A percentile compares a stretch with the other conserved stretches of the same genome.
Evolutionary conservation across 2,888 invertebrate species (phyloP).

Genomic region (Macrosoma leucophasiata): DNA sequence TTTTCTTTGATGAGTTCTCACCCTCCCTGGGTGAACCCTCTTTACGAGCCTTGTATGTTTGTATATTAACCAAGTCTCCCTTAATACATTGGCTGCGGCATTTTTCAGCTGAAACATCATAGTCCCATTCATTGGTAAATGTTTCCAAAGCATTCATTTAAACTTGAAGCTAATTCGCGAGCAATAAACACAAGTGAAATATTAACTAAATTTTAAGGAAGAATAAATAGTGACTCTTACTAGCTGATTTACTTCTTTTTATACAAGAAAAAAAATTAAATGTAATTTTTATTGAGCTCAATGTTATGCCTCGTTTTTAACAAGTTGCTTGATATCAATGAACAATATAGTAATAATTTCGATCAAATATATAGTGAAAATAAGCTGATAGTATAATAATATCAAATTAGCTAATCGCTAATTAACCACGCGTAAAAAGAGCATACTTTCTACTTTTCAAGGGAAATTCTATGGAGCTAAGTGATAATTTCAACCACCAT

Average conservation of each 20-base stretch:
- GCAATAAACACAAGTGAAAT: neutral
- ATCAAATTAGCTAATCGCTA: constrained; percentile 3
- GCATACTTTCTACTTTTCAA: no score
- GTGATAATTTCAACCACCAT: no score
- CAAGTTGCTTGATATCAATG: no score
- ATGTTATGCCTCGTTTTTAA: no score
- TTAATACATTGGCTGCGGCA: constrained; percentile 98
- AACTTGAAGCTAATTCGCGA: constrained; percentile 2
- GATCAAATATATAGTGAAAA: neutral
- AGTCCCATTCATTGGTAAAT: constrained; percentile 18
- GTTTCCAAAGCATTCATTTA: no score
- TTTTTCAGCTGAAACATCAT: constrained; percentile 91
- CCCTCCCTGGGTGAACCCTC: constrained; percentile 96
- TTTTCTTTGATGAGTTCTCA: constrained; percentile 98
- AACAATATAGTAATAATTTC: no score
- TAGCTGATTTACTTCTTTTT: no score
- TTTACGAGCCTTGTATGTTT: constrained; percentile 99
- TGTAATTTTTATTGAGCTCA: no score
- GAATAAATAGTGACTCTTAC: constrained; percentile 5
- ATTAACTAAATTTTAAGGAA: constrained; percentile 4
- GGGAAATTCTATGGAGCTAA: no score
- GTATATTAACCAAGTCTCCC: constrained; percentile 99
- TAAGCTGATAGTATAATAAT: neutral
- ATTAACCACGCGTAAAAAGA: no score
- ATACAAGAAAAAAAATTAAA: no score